Evolutionary conservation across 2,797 vertebrate species (phyloP), one percentile per base, ranked within the genome.

Genomic region (Amazonetta brasiliensis): DNA sequence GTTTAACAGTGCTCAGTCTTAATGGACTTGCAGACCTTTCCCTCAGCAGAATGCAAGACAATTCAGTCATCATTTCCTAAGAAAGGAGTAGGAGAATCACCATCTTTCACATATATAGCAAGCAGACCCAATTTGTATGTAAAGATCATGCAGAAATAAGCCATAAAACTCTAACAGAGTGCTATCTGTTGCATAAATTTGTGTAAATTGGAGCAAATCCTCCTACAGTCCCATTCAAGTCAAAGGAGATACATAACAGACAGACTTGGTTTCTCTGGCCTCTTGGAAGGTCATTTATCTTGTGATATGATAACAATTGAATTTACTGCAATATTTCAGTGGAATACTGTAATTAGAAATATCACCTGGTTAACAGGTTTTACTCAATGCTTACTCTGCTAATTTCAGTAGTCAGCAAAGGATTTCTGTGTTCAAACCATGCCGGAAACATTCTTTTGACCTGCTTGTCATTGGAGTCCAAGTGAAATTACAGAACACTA

Each of bases 401-500:
- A 80, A 88, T 95, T 89, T 94, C 81, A 75, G 69, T 68, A 96
- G 85, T 66, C 60, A 79, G 62, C 13, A 94, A 85, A 85, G 30
- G 12, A 35, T 58, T 87, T 71, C 60, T 96, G 35, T 72, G 48
- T 63, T 90, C 44, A 87, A 63, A 46, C 86, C 59, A 89, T 87
- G 79, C 22, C 54, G 73, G 87, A 83, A 95, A 50, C 44, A 59
- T 31, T 91, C 43, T 73, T 39, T 89, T 93, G 60, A 79, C 77
- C 81, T 91, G 33, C 39, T 67, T 83, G 22, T 46, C 55, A 35
- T 31, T 89, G 46, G 62, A 89, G 67, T 83, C 15, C 77, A 92
- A 94, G 63, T 60, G 67, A 97, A 91, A 96, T 90, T 92, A 87
- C 76, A 94, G 80, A 77, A 35, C 25, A 63, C 56, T 71, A 96